Conservation (phyloP, 2,113 vertebrate genomes). For the Cisticola juncidis region DNA sequence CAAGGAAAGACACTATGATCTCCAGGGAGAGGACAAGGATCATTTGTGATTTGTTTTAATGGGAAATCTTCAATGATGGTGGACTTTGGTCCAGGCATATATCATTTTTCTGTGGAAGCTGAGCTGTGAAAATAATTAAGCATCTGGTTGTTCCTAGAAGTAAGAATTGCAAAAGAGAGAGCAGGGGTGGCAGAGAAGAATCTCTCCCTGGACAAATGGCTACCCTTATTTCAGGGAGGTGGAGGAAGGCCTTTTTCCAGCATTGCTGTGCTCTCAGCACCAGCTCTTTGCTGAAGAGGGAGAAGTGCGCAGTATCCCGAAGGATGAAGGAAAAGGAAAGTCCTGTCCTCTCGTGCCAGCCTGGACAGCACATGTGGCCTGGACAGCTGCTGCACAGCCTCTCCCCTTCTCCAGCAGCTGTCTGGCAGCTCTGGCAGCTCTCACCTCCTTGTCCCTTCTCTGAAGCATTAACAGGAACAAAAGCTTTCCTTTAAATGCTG, state of each 20-base stretch:
- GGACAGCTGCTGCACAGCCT: neutral
- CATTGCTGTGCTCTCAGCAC: neutral
- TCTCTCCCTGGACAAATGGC: neutral
- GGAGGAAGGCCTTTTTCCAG: neutral
- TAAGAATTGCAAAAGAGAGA: neutral
- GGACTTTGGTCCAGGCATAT: neutral
- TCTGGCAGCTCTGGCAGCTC: neutral
- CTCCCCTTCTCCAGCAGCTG: neutral
- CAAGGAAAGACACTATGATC: neutral
- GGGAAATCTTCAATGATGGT: neutral
- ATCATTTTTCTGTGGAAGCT: neutral
- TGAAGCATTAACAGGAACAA: neutral
- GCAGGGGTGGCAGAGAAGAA: neutral
- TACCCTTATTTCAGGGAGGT: neutral
- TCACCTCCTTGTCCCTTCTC: neutral
- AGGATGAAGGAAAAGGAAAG: neutral
- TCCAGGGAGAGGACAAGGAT: neutral
- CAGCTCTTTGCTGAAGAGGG: rapidly evolving
- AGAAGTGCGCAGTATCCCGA: rapidly evolving
- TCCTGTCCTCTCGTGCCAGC: neutral
- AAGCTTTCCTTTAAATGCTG: neutral
- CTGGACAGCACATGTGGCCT: rapidly evolving
- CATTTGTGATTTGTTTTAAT: neutral
- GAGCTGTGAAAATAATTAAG: neutral
- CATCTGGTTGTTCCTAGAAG: neutral